phyloP scores from a whole-genome alignment of 2,888 invertebrate genomes.

The Sesamia inferens region DNA sequence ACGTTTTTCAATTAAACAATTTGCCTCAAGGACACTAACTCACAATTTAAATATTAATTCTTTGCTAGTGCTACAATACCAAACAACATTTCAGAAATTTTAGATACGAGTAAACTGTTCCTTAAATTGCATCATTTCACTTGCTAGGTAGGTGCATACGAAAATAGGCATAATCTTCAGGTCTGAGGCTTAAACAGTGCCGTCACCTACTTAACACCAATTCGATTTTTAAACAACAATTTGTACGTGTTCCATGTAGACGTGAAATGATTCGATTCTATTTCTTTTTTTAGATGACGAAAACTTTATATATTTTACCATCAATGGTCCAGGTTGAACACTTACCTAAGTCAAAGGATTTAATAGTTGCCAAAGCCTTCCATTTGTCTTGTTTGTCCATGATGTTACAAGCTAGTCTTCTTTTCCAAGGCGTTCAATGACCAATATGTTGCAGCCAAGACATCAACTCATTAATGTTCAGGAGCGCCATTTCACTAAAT shows the following conservation, averaged over 20 bases:
- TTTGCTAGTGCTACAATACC: too few relatives aligned
- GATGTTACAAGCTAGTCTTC: constrained; percentile 40
- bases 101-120: neutral
- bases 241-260: neutral
- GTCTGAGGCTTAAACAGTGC: neutral
- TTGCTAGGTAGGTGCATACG: neutral
- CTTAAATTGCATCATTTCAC: constrained; percentile 30
- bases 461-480: constrained; percentile 75
- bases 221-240: neutral
- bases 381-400: constrained; percentile 84
- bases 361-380: constrained; percentile 84
- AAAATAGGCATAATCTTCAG: neutral
- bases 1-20: neutral
- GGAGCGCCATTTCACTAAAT: constrained; percentile 72
- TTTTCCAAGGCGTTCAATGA: constrained; percentile 50
- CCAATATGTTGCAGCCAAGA: constrained; percentile 75
- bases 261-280: constrained; percentile 12
- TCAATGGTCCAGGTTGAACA: neutral
- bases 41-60: too few relatives aligned
- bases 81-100: neutral
- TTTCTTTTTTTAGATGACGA: neutral
- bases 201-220: neutral
- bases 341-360: constrained; percentile 86
- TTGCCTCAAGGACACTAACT: neutral
- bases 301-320: neutral